These are phyloP conservation scores for Drosophila nigromelanica DNA, from an alignment of 1,140 invertebrate genomes.

Conservation along the genomic window DNA sequence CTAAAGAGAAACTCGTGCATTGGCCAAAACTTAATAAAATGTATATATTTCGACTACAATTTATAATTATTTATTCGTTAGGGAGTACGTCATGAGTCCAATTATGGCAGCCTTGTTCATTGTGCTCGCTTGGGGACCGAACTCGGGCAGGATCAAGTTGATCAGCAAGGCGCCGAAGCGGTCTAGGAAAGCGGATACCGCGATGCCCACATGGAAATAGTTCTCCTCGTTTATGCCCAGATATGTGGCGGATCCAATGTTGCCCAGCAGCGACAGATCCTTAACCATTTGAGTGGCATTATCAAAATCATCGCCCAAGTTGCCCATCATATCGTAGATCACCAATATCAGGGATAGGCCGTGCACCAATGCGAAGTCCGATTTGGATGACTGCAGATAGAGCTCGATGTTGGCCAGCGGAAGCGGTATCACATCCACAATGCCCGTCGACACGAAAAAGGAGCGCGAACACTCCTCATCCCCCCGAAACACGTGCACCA, in stretches of 20 bases:
- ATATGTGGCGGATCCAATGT: conserved; percentile 53
- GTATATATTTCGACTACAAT: not conserved
- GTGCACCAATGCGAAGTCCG: conserved; percentile 42
- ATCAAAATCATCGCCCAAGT: conserved; percentile 51
- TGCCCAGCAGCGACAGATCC: conserved; percentile 60
- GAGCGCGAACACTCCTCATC: conserved; percentile 32
- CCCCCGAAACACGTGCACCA: conserved; percentile 16
- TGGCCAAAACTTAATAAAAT: not conserved
- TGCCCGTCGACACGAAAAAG: conserved; percentile 34
- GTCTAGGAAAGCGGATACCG: conserved; percentile 27
- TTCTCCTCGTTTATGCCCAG: conserved; percentile 46
- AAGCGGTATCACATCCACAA: conserved; percentile 47
- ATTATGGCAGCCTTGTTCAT: conserved; percentile 46
- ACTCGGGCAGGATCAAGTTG: conserved; percentile 3
- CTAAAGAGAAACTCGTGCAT: not conserved
- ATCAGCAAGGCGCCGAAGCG: conserved; percentile 38
- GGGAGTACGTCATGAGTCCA: conserved; percentile 46
- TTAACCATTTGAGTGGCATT: conserved; percentile 45
- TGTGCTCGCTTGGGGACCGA: conserved; percentile 19
- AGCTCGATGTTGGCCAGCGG: conserved; percentile 61
- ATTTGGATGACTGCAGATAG: conserved; percentile 35
- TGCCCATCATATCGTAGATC: conserved; percentile 59
- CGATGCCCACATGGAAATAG: conserved; percentile 28
- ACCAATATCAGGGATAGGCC: conserved; percentile 56
- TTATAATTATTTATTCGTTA: conserved; percentile 20